A percentile compares a stretch with the other conserved stretches of the same genome.
Evolutionary conservation across 2,888 invertebrate species (phyloP).

Genomic region (Morpho achilles): DNA sequence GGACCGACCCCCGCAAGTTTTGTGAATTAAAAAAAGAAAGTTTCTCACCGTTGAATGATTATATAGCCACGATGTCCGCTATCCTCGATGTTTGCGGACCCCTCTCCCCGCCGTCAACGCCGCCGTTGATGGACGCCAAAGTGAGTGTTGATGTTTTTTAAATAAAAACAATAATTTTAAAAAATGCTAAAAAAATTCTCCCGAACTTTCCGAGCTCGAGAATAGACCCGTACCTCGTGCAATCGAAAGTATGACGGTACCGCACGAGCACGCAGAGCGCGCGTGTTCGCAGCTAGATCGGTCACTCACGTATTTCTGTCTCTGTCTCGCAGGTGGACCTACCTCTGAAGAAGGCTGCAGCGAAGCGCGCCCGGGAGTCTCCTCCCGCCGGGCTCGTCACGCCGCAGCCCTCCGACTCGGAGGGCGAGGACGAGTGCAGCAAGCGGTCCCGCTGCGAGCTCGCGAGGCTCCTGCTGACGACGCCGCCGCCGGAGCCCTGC

Average conservation of each 20-base stretch:
- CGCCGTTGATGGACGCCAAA: conserved; percentile 81
- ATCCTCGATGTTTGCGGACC: conserved; percentile 72
- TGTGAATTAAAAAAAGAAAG: conserved; percentile 70
- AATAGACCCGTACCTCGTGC: conserved; percentile 45
- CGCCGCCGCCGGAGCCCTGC: conserved; percentile 78
- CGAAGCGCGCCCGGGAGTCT: conserved; percentile 57
- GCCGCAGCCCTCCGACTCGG: conserved; percentile 92
- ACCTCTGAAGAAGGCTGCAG: conserved; percentile 61
- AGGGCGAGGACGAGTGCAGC: conserved; percentile 81
- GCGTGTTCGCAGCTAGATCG: conserved; percentile 62
- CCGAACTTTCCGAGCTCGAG: conserved; percentile 2
- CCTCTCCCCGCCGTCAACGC: conserved; percentile 86
- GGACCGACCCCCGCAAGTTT: conserved; percentile 56
- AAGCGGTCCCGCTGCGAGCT: conserved; percentile 73
- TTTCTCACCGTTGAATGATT: conserved; percentile 61
- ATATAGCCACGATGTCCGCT: conserved; percentile 60
- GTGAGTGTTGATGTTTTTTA: conserved; percentile 56
- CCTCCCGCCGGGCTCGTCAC: conserved; percentile 79
- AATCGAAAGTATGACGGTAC: conserved; percentile 60
- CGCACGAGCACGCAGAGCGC: conserved; percentile 63
- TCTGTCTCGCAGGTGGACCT: conserved; percentile 70
- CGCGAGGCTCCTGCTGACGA: conserved; percentile 72
- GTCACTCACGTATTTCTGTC: conserved; percentile 62
- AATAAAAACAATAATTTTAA: conserved; percentile 23
- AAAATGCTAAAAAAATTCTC: not conserved